Evolutionary conservation across 2,888 invertebrate species (phyloP), one percentile per base, ranked within the genome.

Genomic region (Diarsia mendica): DNA sequence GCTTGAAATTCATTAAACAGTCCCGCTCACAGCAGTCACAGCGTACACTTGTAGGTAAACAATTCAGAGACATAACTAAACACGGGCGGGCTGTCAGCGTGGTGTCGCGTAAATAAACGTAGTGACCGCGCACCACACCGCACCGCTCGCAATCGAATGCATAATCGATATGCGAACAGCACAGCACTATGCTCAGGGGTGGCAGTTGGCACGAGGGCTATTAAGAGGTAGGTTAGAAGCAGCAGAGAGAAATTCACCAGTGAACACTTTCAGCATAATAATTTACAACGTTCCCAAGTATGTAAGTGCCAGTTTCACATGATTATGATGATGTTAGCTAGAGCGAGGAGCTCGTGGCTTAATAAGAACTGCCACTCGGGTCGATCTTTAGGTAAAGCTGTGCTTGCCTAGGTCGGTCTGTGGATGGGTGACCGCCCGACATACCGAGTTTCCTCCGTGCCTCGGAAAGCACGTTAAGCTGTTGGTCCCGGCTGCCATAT

Each of bases 91-190:
- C 77, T 79, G 84, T 85, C 86, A 75, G 65, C 67, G 77, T 51
- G 77, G 82, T 72, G 69, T 80, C 77, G 68, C 66, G 75, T 74
- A 85, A 87, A 87, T 85, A 87, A 87, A 82, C 79, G 78, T 60
- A 75, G 65, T 77, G 85, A 84, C 86, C 87, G 74, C 70, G 23
- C 46, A 39, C 39, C 39, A 44, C 39, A 18, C 46, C 39, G 63
- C 77, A 39, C 49, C 77, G 67, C 66, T 63, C 55, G 75, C 55
- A 82, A 80, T 82, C 80, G 80, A 86, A 87, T 87, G 84, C 85
- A 87, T 85, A 81, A 85, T 87, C 85, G 82, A 85, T 86, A 85
- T 79, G 63, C 70, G 81, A 75, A 71, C 60, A 78, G 86, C 66
- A 61, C 83, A 72, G 77, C 70, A 23, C 51, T 71, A 64, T 6